Conservation (phyloP, 37 sponge, comb jelly and placozoan genomes). For the Beroe forskalii region DNA sequence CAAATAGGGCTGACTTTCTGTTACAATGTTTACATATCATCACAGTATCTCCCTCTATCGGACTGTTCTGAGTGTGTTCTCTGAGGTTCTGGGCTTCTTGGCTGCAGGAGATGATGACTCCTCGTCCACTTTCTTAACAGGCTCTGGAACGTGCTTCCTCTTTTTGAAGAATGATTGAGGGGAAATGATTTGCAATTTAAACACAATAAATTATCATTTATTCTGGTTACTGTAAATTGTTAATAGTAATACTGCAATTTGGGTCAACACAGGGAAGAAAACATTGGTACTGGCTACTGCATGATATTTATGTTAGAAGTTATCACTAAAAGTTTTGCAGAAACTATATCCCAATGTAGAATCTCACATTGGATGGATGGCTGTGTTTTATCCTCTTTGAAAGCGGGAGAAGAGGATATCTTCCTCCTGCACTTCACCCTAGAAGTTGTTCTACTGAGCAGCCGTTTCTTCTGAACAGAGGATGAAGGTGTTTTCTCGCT, state of each 20-base stretch:
- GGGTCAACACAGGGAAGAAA: too few species aligned
- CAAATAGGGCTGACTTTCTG: too few species aligned
- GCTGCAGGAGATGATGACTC: slow-evolving; percentile 5
- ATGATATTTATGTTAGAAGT: too few species aligned
- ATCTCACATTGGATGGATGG: slow-evolving; percentile 50
- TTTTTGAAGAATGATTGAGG: slow-evolving; percentile 57
- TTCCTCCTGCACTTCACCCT: slow-evolving; percentile 43
- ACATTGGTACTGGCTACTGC: too few species aligned
- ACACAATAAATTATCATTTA: background rate
- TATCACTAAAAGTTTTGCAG: too few species aligned
- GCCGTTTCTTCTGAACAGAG: slow-evolving; percentile 46
- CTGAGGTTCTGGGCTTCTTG: slow-evolving; percentile 56
- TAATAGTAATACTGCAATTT: too few species aligned
- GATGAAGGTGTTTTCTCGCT: slow-evolving; percentile 39
- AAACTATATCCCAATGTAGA: too few species aligned
- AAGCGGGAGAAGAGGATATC: slow-evolving; percentile 15
- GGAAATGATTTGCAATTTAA: background rate
- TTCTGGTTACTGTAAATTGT: too few species aligned
- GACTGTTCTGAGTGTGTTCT: background rate
- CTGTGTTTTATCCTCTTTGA: slow-evolving; percentile 57
- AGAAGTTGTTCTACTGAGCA: slow-evolving; percentile 37
- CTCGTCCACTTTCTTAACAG: background rate
- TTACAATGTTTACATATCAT: too few species aligned
- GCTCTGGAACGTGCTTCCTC: slow-evolving; percentile 63
- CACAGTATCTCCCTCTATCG: too few species aligned